phyloP scores from a whole-genome alignment of 2,797 vertebrate species.

The Scolopax rusticola region DNA sequence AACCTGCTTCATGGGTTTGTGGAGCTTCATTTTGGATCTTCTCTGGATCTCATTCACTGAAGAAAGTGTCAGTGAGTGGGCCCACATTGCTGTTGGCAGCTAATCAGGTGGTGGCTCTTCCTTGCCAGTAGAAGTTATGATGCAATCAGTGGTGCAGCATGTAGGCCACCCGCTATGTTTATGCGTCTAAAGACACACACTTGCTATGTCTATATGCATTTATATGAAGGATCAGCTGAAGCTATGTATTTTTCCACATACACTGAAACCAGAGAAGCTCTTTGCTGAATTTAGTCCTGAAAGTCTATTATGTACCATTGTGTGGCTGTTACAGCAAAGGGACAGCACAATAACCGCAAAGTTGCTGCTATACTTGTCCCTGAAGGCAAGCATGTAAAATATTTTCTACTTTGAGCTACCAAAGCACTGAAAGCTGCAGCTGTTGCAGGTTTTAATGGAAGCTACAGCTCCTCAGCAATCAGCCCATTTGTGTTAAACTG shows the following conservation, averaged over 20 bases:
- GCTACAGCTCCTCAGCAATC: background rate
- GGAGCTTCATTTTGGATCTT: background rate
- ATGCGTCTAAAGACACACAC: background rate
- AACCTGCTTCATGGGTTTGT: background rate
- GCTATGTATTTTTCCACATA: background rate
- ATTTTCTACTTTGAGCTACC: background rate
- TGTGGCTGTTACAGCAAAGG: background rate
- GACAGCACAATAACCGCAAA: background rate
- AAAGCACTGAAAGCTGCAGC: background rate
- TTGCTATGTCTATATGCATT: background rate
- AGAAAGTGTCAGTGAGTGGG: background rate
- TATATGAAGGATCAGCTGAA: background rate
- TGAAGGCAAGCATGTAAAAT: background rate
- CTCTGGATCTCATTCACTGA: background rate
- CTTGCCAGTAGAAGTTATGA: background rate
- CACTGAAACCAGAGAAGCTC: background rate
- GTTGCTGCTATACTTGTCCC: background rate
- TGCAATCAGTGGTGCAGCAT: background rate
- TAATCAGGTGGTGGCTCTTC: background rate
- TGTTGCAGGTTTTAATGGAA: background rate
- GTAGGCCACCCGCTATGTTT: background rate
- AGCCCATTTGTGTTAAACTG: background rate
- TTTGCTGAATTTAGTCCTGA: background rate
- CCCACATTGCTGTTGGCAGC: background rate
- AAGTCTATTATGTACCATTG: background rate